Percentiles rank a stretch among this genome's conserved stretches.
phyloP scores from a whole-genome alignment of 2,113 vertebrate species.

The Scomber colias region DNA sequence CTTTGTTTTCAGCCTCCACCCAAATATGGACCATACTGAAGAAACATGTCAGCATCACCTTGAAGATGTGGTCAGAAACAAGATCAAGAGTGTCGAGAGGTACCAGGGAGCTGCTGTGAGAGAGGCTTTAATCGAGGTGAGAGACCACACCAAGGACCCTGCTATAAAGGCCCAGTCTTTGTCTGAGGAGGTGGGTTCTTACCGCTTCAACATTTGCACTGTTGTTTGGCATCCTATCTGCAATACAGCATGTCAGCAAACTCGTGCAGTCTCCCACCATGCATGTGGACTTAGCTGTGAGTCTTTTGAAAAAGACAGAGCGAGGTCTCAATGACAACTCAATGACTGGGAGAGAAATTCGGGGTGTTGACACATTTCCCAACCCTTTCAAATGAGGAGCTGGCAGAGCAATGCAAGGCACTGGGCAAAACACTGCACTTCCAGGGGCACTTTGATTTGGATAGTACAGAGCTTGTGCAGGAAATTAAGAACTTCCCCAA shows the following conservation, averaged over 20 bases:
- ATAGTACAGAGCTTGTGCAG: too few species aligned
- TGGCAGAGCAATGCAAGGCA: too few species aligned
- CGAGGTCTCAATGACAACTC: background rate
- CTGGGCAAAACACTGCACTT: too few species aligned
- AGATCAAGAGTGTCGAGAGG: background rate
- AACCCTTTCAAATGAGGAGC: too few species aligned
- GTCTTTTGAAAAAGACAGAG: slow-evolving; percentile 3
- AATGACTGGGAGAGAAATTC: too few species aligned
- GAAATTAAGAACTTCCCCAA: too few species aligned
- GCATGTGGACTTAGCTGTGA: slow-evolving; percentile 4
- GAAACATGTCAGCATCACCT: background rate
- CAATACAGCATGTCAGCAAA: background rate
- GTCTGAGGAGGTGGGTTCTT: too few species aligned
- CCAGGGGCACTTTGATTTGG: too few species aligned
- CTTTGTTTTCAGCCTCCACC: slow-evolving; percentile 21
- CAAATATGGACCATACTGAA: slow-evolving; percentile 17
- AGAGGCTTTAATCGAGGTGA: background rate
- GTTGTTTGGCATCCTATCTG: slow-evolving; percentile 1
- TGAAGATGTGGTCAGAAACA: slow-evolving; percentile 31
- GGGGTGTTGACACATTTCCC: too few species aligned
- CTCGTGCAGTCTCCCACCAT: background rate
- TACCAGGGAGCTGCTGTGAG: background rate
- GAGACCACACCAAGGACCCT: too few species aligned
- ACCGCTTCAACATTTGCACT: background rate
- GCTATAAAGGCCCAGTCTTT: too few species aligned